Evolutionary conservation across 1,140 invertebrate species (phyloP).

Genomic region (Platorchestia sp.): DNA sequence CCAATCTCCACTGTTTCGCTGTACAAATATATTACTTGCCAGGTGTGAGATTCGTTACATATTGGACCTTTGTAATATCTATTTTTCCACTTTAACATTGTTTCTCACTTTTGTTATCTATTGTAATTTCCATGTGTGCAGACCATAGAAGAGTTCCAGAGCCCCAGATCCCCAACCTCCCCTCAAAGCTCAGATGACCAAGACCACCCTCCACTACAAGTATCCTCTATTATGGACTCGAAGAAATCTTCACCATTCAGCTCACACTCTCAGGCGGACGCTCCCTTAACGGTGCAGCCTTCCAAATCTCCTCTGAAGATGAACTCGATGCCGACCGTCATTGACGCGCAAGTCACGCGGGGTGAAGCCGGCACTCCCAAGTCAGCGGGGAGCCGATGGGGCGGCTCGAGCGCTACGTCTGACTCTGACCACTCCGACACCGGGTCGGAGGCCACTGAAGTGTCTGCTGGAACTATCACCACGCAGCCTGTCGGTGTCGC

Average conservation of each 20-base stretch:
- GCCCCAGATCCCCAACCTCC: not conserved
- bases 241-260: not conserved
- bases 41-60: too few species aligned
- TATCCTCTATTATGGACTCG: not conserved
- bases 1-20: too few species aligned
- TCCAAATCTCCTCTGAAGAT: conserved; percentile 31
- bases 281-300: not conserved
- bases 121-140: not conserved
- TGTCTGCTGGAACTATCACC: not conserved
- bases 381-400: not conserved
- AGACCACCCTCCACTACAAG: not conserved
- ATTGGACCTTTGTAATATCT: too few species aligned
- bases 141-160: conserved; percentile 37
- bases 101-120: not conserved
- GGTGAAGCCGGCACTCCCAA: not conserved
- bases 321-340: not conserved
- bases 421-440: not conserved
- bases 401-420: not conserved
- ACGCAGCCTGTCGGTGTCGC: conserved; percentile 7
- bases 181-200: not conserved
- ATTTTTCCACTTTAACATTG: not conserved
- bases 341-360: not conserved
- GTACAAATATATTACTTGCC: too few species aligned
- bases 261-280: not conserved
- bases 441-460: not conserved